phyloP scores from a whole-genome alignment of 2,888 invertebrate species.

The Latheticus oryzae region DNA sequence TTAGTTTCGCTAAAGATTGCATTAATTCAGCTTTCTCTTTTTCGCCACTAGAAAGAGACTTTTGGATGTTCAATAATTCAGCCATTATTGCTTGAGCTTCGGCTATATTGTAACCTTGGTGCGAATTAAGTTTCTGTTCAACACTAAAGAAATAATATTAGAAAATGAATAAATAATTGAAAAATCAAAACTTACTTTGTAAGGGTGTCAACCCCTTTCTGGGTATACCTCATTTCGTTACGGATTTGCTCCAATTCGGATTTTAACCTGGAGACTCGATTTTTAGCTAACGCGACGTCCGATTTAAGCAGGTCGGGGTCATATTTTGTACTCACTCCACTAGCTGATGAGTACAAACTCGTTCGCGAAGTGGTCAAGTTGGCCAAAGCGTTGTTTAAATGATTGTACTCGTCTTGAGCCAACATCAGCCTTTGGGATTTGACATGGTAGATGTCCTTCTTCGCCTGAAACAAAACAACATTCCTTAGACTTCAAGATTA shows the following conservation, averaged over 20 bases:
- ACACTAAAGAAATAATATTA: conserved; percentile 70
- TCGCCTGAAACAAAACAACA: too few relatives aligned
- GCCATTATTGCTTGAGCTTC: conserved; percentile 97
- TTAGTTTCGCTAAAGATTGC: conserved; percentile 92
- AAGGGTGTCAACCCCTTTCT: conserved; percentile 92
- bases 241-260: conserved; percentile 92
- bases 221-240: conserved; percentile 91
- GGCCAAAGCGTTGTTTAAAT: conserved; percentile 85
- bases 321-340: conserved; percentile 90
- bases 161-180: background rate
- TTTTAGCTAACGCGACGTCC: conserved; percentile 90
- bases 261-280: conserved; percentile 87
- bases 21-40: conserved; percentile 94
- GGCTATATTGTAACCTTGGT: conserved; percentile 88
- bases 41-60: conserved; percentile 89
- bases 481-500: too few relatives aligned
- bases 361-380: conserved; percentile 90
- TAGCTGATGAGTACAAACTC: conserved; percentile 89
- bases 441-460: conserved; percentile 95
- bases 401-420: conserved; percentile 96
- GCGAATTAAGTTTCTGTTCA: conserved; percentile 87
- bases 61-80: conserved; percentile 92
- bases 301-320: conserved; percentile 94
- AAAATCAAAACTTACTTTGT: conserved; percentile 80
- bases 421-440: conserved; percentile 93